Conservation (phyloP, 2,888 invertebrate species). For the Nomada lathburiana region DNA sequence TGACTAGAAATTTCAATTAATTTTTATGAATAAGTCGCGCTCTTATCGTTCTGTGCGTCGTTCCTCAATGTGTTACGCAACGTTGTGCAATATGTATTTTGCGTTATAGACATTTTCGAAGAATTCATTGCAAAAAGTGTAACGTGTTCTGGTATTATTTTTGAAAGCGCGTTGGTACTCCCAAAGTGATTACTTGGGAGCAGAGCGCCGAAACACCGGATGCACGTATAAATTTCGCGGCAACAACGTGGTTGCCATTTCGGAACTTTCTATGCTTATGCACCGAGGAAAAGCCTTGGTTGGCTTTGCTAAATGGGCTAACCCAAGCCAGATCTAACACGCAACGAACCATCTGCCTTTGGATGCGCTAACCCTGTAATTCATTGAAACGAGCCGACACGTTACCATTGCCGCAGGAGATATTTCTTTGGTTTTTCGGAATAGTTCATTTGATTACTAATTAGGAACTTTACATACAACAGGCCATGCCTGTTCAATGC, state of each 20-base stretch:
- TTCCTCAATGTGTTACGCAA: neutral
- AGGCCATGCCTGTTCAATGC: neutral
- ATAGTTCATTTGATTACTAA: neutral
- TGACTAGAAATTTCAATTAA: neutral
- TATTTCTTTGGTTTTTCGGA: neutral
- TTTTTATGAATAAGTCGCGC: neutral
- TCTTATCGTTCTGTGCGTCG: neutral
- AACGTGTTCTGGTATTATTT: neutral
- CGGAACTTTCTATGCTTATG: conserved; percentile 33
- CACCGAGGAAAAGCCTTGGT: conserved; percentile 30
- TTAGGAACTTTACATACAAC: neutral
- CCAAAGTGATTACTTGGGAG: conserved; percentile 27
- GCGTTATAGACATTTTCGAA: neutral
- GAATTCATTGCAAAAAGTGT: too few species aligned
- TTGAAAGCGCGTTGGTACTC: conserved; percentile 4
- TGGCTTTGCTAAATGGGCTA: conserved; percentile 37
- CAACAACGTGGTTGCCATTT: conserved; percentile 30
- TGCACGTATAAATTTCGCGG: conserved; percentile 20
- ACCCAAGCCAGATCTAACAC: conserved; percentile 22
- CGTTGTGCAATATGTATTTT: too few species aligned
- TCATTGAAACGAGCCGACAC: neutral
- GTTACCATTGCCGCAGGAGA: neutral
- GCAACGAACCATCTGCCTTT: conserved; percentile 19
- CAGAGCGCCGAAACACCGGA: neutral
- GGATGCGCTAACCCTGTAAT: conserved; percentile 7